Conservation (phyloP, 1,140 invertebrate species). For the Galleria mellonella region DNA sequence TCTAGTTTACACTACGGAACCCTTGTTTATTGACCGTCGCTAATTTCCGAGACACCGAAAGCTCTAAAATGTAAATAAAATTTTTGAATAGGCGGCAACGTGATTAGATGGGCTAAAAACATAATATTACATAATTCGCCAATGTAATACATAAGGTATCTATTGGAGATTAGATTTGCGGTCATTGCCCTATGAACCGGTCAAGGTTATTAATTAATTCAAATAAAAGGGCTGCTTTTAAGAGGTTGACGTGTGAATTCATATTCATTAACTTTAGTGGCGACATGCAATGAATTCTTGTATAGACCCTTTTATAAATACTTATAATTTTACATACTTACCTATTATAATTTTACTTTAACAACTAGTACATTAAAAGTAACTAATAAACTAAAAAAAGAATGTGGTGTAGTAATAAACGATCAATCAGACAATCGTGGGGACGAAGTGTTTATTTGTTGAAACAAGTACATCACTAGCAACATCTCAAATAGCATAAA, state of each 20-base stretch:
- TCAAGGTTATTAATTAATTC: conserved; percentile 42
- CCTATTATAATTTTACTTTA: no score
- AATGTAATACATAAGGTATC: conserved; percentile 1
- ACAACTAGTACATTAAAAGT: no score
- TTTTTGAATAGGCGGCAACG: background rate
- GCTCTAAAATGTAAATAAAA: conserved; percentile 18
- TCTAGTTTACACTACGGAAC: conserved; percentile 38
- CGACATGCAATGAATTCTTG: background rate
- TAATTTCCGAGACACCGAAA: conserved; percentile 17
- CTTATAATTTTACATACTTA: no score
- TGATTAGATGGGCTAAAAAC: background rate
- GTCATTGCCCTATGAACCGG: conserved; percentile 47
- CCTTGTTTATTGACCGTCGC: conserved; percentile 20
- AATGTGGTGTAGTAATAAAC: background rate
- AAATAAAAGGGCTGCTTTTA: conserved; percentile 18
- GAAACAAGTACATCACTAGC: conserved; percentile 15
- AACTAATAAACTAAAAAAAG: no score
- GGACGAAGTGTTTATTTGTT: conserved; percentile 30
- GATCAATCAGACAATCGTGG: conserved; percentile 17
- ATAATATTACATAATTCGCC: background rate
- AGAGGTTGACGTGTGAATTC: conserved; percentile 17
- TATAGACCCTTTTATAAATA: no score
- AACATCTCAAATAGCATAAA: conserved; percentile 17
- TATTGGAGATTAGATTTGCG: conserved; percentile 12
- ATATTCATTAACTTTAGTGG: conserved; percentile 12